Evolutionary conservation across 64 coral and sea anemone species (phyloP).

Genomic region (Trachythela sp.): DNA sequence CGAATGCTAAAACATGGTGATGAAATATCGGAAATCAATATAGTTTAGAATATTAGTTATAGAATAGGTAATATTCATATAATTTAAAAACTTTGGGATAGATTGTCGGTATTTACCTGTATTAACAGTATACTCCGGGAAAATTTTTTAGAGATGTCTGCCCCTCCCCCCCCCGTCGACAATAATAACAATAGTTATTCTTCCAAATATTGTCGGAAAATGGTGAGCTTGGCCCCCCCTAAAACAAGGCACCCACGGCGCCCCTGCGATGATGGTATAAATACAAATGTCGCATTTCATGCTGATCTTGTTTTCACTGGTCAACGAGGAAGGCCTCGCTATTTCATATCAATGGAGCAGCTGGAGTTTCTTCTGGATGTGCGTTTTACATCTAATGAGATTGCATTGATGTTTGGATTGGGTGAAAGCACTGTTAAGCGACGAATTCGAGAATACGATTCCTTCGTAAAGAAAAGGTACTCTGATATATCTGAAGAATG

Average conservation of each 20-base stretch:
- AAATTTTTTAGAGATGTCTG: too few relatives aligned
- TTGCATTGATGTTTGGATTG: slow-evolving; percentile 41
- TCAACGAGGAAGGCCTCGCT: slow-evolving; percentile 27
- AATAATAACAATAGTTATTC: too few relatives aligned
- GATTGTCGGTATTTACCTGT: neutral
- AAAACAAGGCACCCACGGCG: too few relatives aligned
- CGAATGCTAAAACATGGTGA: too few relatives aligned
- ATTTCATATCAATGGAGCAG: slow-evolving; percentile 26
- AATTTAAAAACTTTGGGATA: too few relatives aligned
- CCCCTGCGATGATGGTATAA: neutral
- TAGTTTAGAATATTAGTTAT: too few relatives aligned
- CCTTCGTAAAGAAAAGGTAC: neutral
- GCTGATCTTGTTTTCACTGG: slow-evolving; percentile 6
- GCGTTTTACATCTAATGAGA: slow-evolving; percentile 34
- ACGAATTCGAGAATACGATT: slow-evolving; percentile 39
- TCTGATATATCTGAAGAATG: slow-evolving; percentile 14
- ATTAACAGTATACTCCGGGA: too few relatives aligned
- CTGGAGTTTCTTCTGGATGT: slow-evolving; percentile 41
- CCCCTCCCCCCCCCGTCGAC: too few relatives aligned
- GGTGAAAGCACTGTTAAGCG: slow-evolving; percentile 24
- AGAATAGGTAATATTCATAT: too few relatives aligned
- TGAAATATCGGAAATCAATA: too few relatives aligned
- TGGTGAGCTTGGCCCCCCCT: too few relatives aligned
- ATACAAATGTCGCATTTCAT: neutral
- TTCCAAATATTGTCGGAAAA: too few relatives aligned